Evolutionary conservation across 1,140 invertebrate species (phyloP).

Genomic region (Andricus grossulariae): DNA sequence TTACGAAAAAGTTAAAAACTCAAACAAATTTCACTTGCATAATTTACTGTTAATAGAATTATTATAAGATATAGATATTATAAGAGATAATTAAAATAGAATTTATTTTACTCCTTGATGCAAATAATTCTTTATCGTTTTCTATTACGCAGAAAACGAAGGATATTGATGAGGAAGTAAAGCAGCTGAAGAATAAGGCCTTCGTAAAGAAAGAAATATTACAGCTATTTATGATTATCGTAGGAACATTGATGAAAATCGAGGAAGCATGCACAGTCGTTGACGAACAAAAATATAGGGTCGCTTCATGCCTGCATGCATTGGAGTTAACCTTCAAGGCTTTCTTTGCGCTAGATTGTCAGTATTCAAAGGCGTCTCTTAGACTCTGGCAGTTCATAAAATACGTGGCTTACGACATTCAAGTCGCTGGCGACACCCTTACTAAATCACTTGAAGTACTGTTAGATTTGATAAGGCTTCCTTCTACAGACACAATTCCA

Average conservation of each 20-base stretch:
- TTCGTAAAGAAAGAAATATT: background rate
- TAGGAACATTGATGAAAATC: conserved; percentile 19
- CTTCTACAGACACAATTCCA: background rate
- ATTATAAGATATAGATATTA: too few species aligned
- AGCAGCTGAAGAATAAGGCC: background rate
- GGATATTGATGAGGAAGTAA: background rate
- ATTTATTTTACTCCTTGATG: too few species aligned
- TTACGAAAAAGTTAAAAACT: too few species aligned
- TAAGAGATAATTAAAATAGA: too few species aligned
- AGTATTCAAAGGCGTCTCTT: too few species aligned
- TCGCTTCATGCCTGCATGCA: conserved; percentile 22
- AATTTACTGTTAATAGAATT: too few species aligned
- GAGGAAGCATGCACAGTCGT: conserved; percentile 19
- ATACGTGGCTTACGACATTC: too few species aligned
- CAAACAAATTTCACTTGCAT: too few species aligned
- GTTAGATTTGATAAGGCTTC: background rate
- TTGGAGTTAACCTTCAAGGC: too few species aligned
- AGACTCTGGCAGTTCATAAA: too few species aligned
- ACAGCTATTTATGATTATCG: conserved; percentile 30
- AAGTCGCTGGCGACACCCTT: too few species aligned
- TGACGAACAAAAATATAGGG: conserved; percentile 17
- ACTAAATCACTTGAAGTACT: background rate
- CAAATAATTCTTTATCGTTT: background rate
- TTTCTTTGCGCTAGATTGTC: too few species aligned
- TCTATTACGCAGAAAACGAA: background rate